phyloP scores from a whole-genome alignment of 1,140 invertebrate genomes.

The Zaprionus ornatus region DNA sequence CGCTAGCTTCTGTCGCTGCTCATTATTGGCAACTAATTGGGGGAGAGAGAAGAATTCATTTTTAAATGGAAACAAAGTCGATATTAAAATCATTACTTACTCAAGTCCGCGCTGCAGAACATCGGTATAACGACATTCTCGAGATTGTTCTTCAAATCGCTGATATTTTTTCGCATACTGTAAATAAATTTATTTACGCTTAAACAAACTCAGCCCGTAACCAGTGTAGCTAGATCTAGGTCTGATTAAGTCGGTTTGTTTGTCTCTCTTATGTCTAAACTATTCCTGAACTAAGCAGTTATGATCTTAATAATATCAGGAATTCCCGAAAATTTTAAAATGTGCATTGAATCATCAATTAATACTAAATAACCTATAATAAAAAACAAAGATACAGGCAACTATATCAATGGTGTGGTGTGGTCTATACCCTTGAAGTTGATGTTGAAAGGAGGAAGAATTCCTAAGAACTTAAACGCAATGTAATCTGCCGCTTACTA shows the following conservation, averaged over 20 bases:
- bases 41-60: conserved; percentile 46
- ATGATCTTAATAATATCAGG: no score
- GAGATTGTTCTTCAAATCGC: conserved; percentile 95
- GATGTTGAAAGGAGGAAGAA: neutral
- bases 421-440: neutral
- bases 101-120: conserved; percentile 95
- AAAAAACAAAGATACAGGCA: no score
- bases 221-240: neutral
- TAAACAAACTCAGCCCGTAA: conserved; percentile 34
- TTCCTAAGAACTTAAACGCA: neutral
- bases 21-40: conserved; percentile 89
- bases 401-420: no score
- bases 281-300: conserved; percentile 27
- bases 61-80: neutral
- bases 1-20: conserved; percentile 94
- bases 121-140: conserved; percentile 97
- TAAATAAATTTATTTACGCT: conserved; percentile 66
- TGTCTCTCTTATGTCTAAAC: neutral
- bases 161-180: conserved; percentile 96
- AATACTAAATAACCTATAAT: no score
- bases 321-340: no score
- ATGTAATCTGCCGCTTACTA: no score
- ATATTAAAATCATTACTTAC: conserved; percentile 84
- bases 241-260: neutral
- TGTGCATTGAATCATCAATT: no score